A percentile compares a stretch with the other conserved stretches of the same genome.
phyloP scores from a whole-genome alignment of 1,140 invertebrate genomes.

The Condylostylus longicornis region DNA sequence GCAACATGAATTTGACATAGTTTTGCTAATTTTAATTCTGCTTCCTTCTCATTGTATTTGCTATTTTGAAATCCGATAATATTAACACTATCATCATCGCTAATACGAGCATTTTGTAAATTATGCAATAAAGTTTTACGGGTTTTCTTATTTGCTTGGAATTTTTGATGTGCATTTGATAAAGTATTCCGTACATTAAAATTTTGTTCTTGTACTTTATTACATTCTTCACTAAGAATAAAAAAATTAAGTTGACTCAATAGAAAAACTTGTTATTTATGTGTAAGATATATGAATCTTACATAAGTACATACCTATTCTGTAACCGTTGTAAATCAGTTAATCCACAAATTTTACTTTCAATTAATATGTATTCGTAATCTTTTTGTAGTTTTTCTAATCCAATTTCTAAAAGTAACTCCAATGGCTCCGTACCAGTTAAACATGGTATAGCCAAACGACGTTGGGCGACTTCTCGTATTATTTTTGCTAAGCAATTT shows the following conservation, averaged over 20 bases:
- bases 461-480: conserved; percentile 24
- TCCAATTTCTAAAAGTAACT: conserved; percentile 29
- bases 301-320: background rate
- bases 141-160: no score
- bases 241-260: no score
- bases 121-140: conserved; percentile 24
- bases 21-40: conserved; percentile 15
- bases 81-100: conserved; percentile 14
- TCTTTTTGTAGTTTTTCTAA: conserved; percentile 28
- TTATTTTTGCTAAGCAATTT: conserved; percentile 27
- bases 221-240: background rate
- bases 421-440: conserved; percentile 24
- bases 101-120: conserved; percentile 7
- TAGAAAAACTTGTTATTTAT: background rate
- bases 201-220: background rate
- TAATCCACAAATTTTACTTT: conserved; percentile 25
- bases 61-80: conserved; percentile 24
- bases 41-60: conserved; percentile 21
- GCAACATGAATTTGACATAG: conserved; percentile 25
- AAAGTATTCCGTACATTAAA: conserved; percentile 25
- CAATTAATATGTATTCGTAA: conserved; percentile 27
- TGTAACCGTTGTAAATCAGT: conserved; percentile 17
- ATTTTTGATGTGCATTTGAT: no score
- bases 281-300: background rate
- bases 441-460: conserved; percentile 27